Base-by-base conservation (phyloP, 2,797 vertebrate species). In the Gymnothorax reevesii region DNA sequence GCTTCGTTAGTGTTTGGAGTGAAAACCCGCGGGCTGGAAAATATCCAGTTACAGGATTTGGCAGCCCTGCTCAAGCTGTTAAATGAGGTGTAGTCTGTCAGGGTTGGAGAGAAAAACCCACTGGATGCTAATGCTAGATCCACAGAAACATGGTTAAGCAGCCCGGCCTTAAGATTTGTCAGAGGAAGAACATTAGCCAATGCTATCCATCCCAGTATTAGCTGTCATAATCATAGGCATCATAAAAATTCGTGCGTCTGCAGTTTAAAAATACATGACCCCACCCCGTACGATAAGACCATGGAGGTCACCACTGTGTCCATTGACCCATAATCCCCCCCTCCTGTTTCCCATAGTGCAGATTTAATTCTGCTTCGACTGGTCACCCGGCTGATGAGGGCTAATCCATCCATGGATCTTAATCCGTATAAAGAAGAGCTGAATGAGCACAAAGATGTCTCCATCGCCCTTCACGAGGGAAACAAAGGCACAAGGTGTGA, bases 261-360 rank as follows among this genome's bases (percentile, higher is more conserved):
- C 10, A 13, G 59, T 69, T 42, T 42, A 15, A 15, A 13, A 66
- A 13, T 20, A 71, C 22, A 71, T 71, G n/a, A 57, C 33, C 59
- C 33, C 12, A 1, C 20, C 25, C 0, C 15, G 6, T 10, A 42
- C 27, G 7, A n/a, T 42, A 52, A 66, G 60, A 49, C 9, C 22
- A 33, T 27, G 20, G 13, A 13, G 62, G 62, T 66, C 60, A 12
- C 20, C 60, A 49, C 54, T 66, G 59, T 17, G 22, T 84, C 83
- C 59, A 42, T 33, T 84, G 15, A 66, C 60, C 60, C 69, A 15
- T 84, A 84, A 64, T 84, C 60, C 60, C 60, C 60, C 64, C 54
- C 33, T 66, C 54, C 0, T n/a, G 49, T 7, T 15, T 49, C 17
- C 7, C 49, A 15, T 6, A 54, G 75, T 8, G 49, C 59, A 64